Evolutionary conservation across 2,888 invertebrate genomes (phyloP).

Genomic region (Alviniconcha strummeri): DNA sequence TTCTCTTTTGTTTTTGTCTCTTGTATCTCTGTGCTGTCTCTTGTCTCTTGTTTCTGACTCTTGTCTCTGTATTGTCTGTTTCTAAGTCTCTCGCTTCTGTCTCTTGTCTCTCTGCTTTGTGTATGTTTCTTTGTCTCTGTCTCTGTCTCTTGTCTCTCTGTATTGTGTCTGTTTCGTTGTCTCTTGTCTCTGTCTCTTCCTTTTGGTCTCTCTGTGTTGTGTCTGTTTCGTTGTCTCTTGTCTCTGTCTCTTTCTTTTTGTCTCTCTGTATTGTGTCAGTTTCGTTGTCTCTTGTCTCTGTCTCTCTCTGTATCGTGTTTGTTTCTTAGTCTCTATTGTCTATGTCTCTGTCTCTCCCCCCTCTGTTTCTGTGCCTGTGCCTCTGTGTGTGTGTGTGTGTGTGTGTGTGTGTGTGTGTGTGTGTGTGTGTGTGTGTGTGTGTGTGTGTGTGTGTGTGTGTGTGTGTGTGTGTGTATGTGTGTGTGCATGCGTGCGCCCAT

Average conservation of each 20-base stretch:
- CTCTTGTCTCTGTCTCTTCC: neutral
- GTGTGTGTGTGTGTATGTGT: conserved; percentile 4
- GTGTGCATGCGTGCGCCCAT: neutral
- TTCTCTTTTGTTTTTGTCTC: too few relatives aligned
- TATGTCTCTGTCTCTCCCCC: neutral
- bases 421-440: conserved; percentile 16
- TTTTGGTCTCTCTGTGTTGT: too few relatives aligned
- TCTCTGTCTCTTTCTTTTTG: neutral
- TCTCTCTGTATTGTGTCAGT: neutral
- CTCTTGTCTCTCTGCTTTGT: neutral
- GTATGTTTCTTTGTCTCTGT: neutral
- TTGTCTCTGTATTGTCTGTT: too few relatives aligned
- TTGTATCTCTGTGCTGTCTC: too few relatives aligned
- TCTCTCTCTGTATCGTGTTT: neutral
- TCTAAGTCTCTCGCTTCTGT: neutral
- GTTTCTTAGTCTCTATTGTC: neutral
- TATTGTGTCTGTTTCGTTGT: neutral
- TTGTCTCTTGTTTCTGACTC: too few relatives aligned
- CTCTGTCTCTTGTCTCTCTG: neutral
- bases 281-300: neutral
- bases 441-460: conserved; percentile 21
- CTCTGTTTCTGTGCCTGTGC: neutral
- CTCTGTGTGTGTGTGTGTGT: neutral
- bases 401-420: conserved; percentile 13
- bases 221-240: too few relatives aligned